These are phyloP conservation scores for Pogonophryne albipinna DNA, from an alignment of 2,797 vertebrate genomes.

Conservation along the genomic window DNA sequence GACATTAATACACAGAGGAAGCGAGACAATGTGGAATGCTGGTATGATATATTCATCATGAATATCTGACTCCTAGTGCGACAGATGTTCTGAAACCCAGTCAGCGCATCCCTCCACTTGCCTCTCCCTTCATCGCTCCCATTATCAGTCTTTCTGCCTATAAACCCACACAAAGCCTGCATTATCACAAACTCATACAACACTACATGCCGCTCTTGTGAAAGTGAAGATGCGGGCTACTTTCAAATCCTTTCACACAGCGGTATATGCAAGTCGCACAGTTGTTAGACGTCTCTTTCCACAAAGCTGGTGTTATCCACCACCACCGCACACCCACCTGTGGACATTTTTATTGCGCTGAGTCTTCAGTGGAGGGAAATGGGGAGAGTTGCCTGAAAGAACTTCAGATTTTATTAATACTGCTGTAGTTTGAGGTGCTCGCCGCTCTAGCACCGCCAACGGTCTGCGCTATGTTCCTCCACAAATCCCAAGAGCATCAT, in stretches of 20 bases:
- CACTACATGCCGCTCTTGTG: conserved; percentile 24
- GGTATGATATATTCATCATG: conserved; percentile 39
- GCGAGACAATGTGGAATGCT: not conserved
- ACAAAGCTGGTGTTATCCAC: conserved; percentile 4
- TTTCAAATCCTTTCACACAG: conserved; percentile 45
- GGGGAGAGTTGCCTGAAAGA: conserved; percentile 45
- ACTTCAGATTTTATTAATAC: conserved; percentile 52
- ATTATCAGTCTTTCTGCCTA: conserved; percentile 29
- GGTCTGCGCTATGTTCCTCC: conserved; percentile 30
- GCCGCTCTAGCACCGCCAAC: conserved; percentile 27
- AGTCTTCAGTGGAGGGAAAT: conserved; percentile 32
- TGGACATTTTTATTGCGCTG: conserved; percentile 53
- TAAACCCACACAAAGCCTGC: conserved; percentile 18
- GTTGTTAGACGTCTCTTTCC: not conserved
- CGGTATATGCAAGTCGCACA: conserved; percentile 15
- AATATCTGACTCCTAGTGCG: conserved; percentile 32
- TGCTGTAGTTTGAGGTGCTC: conserved; percentile 33
- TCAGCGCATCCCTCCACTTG: conserved; percentile 18
- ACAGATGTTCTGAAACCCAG: conserved; percentile 51
- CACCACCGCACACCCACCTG: conserved; percentile 38
- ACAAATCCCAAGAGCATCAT: conserved; percentile 41
- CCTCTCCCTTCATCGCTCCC: conserved; percentile 19
- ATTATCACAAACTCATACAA: conserved; percentile 23
- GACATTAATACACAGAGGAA: conserved; percentile 4
- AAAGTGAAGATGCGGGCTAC: conserved; percentile 32